Base-by-base conservation (phyloP, 1,140 invertebrate species). In the Hypsibius dujardini region DNA sequence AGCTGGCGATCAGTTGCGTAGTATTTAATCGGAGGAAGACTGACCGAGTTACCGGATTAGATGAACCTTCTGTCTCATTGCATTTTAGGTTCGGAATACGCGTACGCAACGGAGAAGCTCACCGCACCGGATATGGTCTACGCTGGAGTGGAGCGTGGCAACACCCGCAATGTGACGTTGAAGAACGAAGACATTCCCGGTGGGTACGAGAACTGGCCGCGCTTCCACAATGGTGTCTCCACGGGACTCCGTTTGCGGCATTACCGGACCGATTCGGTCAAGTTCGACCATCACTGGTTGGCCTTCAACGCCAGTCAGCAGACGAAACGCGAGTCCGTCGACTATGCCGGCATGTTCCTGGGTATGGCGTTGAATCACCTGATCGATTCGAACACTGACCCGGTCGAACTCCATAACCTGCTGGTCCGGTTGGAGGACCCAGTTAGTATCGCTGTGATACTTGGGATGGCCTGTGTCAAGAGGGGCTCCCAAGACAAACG, bases 191-290 rank as follows among this genome's bases (percentile, higher is more conserved):
- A 67, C 12, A 7, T 67, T 67, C 12, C 62, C 3, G 45, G 12
- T 67, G 62, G 62, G 7, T 42, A 67, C 42, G 62, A 89, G 76
- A 80, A 87, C 46, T 98, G 94, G 94, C 93, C 94, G 1, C 82
- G 87, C 67, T 97, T 97, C 80, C 95, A 98, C 78, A 96, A 96
- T 79, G 93, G 93, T 0, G 92, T 95, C 0, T 92, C 93, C n/a
- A 90, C 93, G 2, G 92, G 92, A 1, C 80, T 97, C 0, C 62
- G 42, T 3, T 42, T 67, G 3, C 42, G 62, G 3, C 42, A 45
- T 42, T 67, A 67, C 42, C 12, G 42, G 12, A 12, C 12, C 12
- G 62, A 67, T 42, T 75, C 47, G 76, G 77, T 14, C 76, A 78
- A 74, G 74, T 75, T 45, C 40, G n/a, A 71, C 67, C 47, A 60